Evolutionary conservation across 2,797 vertebrate species (phyloP), one percentile per base, ranked within the genome.

Genomic region (Geotria australis): DNA sequence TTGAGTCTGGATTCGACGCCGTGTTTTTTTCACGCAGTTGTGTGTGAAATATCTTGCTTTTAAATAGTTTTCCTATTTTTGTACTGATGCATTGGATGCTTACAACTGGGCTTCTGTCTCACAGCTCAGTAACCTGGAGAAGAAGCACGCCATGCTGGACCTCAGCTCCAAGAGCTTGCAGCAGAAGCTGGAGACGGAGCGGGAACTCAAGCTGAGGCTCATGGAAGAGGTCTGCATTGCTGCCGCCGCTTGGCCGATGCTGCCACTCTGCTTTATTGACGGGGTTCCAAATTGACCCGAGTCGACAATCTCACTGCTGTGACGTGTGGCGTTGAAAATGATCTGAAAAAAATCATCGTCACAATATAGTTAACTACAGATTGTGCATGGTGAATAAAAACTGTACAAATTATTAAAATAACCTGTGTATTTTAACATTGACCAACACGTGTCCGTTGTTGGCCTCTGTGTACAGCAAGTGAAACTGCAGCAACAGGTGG

Each of bases 401-500:
- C 14, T 53, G 53, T 11, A 11, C 14, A 53, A 11, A 53, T 11
- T 53, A 53, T 14, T 14, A 14, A 14, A 14, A 14, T 14, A 14
- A 14, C 14, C 14, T 14, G 14, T 14, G 14, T 14, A 38, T 38
- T 45, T 6, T 38, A 45, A 38, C 38, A n/a, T n/a, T 55, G n/a
- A 55, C 12, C 15, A n/a, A 1, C 15, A 9, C 8, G 15, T 55
- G 9, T 55, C 24, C 38, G 24, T 2, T 38, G 24, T 24, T 38
- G 24, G 24, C 24, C 24, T 38, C 24, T 38, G 38, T 24, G 24
- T 64, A 62, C 60, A 98, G 89, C 89, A 98, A 75, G 80, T 81
- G 60, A 98, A 95, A 66, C 72, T 98, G 60, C 89, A 98, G 73
- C 89, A 98, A 69, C 89, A 95, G 71, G 86, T 98, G 85, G 89